Percentiles rank a stretch among this genome's conserved stretches.
phyloP scores from a whole-genome alignment of 2,113 vertebrate species.

The Gymnobelideus leadbeateri region DNA sequence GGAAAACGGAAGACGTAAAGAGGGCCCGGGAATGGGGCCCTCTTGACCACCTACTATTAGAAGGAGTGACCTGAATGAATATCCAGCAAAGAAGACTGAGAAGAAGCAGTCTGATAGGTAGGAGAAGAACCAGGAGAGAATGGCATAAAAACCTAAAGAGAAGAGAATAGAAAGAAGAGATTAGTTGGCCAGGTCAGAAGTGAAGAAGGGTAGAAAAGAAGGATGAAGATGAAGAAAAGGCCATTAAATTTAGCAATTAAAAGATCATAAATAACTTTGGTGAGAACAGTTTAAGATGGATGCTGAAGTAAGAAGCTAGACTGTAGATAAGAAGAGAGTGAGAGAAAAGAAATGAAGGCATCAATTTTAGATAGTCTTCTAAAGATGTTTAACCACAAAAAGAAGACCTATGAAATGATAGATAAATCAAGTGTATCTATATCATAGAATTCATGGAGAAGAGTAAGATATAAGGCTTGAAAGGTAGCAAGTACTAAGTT shows the following conservation, averaged over 20 bases:
- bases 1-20: not conserved
- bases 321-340: not conserved
- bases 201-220: not conserved
- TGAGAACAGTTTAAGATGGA: not conserved
- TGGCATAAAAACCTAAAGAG: not conserved
- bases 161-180: not conserved
- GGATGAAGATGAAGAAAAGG: not conserved
- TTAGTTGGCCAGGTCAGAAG: not conserved
- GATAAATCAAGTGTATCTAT: not conserved
- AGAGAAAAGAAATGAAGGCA: not conserved
- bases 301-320: not conserved
- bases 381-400: not conserved
- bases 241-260: not conserved
- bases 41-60: not conserved
- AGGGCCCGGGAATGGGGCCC: not conserved
- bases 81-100: not conserved
- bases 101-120: not conserved
- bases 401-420: not conserved
- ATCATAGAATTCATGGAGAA: not conserved
- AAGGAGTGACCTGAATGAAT: not conserved
- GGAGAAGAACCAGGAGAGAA: not conserved
- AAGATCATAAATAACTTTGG: not conserved
- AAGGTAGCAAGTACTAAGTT: not conserved
- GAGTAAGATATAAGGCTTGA: not conserved
- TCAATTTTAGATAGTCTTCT: not conserved